Percentiles rank a stretch among this genome's conserved stretches.
These are phyloP conservation scores for Silurus meridionalis DNA, from an alignment of 2,113 vertebrate genomes.

Conservation along the genomic window DNA sequence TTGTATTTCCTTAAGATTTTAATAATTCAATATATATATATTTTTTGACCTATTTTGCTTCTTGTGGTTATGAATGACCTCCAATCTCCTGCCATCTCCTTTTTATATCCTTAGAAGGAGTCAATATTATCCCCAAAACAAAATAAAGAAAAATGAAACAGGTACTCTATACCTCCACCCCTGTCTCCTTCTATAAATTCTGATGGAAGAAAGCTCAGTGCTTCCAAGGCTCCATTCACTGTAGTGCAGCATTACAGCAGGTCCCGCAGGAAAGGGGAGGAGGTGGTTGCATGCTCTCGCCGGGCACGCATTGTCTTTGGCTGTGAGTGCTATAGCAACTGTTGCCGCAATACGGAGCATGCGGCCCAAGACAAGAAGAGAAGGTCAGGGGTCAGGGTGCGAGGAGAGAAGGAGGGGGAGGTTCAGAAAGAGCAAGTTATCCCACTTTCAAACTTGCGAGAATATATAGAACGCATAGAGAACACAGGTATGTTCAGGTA, in stretches of 20 bases:
- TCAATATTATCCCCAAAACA: neutral
- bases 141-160: slow-evolving; percentile 20
- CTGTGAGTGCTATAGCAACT: slow-evolving; percentile 74
- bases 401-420: slow-evolving; percentile 47
- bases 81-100: neutral
- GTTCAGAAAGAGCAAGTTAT: slow-evolving; percentile 30
- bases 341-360: slow-evolving; percentile 68
- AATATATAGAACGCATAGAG: neutral
- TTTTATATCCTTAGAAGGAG: neutral
- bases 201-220: slow-evolving; percentile 51
- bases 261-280: slow-evolving; percentile 56
- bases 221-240: slow-evolving; percentile 56
- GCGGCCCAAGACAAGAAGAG: slow-evolving; percentile 50
- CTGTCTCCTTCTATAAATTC: slow-evolving; percentile 29
- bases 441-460: slow-evolving; percentile 3
- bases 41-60: neutral
- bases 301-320: slow-evolving; percentile 66
- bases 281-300: slow-evolving; percentile 64
- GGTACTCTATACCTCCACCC: slow-evolving; percentile 29
- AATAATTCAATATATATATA: neutral
- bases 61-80: neutral
- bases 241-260: slow-evolving; percentile 51
- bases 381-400: slow-evolving; percentile 70
- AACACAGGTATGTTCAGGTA: neutral
- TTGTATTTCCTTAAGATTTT: slow-evolving; percentile 19